Conservation (phyloP, 2,113 vertebrate species). For the Anas platyrhynchos region DNA sequence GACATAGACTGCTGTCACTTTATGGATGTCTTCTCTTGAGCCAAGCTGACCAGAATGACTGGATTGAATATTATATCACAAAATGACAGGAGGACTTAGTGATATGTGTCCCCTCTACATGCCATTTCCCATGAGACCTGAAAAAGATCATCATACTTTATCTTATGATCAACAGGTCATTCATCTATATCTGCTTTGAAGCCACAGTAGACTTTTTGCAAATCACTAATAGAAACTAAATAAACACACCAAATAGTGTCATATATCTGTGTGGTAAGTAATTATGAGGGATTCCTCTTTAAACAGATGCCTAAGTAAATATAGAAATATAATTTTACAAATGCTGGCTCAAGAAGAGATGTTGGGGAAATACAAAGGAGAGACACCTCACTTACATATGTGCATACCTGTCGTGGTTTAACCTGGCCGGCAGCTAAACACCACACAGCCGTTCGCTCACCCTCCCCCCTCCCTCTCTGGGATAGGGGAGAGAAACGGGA, state of each 20-base stretch:
- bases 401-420: too few species aligned
- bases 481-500: too few species aligned
- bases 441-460: too few species aligned
- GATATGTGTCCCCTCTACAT: background rate
- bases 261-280: slow-evolving; percentile 78
- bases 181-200: slow-evolving; percentile 80
- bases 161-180: slow-evolving; percentile 78
- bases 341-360: slow-evolving; percentile 44
- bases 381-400: background rate
- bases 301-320: slow-evolving; percentile 85
- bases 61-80: background rate
- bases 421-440: too few species aligned
- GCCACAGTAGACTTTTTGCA: slow-evolving; percentile 77
- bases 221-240: slow-evolving; percentile 84
- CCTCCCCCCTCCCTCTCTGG: too few species aligned
- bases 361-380: background rate
- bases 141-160: slow-evolving; percentile 68
- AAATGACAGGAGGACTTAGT: slow-evolving; percentile 15
- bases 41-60: background rate
- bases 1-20: fast-evolving
- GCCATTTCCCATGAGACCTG: slow-evolving; percentile 60
- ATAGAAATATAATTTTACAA: slow-evolving; percentile 83
- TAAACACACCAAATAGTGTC: slow-evolving; percentile 85
- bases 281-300: slow-evolving; percentile 84
- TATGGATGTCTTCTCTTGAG: background rate